phyloP scores from a whole-genome alignment of 1,140 invertebrate genomes.

The Bombus pyrosoma region DNA sequence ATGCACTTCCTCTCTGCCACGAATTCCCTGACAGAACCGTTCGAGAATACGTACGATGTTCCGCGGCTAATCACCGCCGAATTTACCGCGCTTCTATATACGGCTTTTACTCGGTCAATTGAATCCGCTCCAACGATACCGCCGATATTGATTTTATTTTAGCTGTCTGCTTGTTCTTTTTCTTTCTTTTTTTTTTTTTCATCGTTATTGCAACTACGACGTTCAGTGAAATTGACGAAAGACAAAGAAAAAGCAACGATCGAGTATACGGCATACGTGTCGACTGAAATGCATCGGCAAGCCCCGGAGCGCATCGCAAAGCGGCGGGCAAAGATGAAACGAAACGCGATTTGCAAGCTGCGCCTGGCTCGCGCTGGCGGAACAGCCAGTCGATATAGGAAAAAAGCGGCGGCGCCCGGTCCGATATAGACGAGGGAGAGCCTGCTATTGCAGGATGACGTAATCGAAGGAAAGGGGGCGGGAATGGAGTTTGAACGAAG shows the following conservation, averaged over 20 bases:
- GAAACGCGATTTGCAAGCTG: slow-evolving; percentile 19
- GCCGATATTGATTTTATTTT: neutral
- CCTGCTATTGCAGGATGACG: slow-evolving; percentile 7
- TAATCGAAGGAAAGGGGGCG: slow-evolving; percentile 37
- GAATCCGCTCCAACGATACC: neutral
- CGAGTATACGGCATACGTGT: no score
- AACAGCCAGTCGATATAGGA: slow-evolving; percentile 3
- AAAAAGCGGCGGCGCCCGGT: neutral
- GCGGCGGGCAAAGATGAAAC: neutral
- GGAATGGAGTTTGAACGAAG: neutral
- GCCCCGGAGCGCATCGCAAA: neutral
- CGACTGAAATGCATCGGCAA: neutral
- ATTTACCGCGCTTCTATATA: neutral
- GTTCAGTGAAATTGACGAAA: neutral
- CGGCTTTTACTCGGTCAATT: neutral
- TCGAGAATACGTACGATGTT: neutral
- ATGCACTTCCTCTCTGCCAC: no score
- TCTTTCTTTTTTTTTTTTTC: no score
- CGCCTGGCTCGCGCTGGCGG: slow-evolving; percentile 19
- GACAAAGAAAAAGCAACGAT: no score
- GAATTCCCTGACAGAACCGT: neutral
- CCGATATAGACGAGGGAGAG: slow-evolving; percentile 34
- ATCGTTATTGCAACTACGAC: no score
- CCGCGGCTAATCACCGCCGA: neutral
- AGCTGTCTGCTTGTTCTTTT: no score